Base-by-base conservation (phyloP, 2,888 invertebrate genomes). In the Catocala nupta region DNA sequence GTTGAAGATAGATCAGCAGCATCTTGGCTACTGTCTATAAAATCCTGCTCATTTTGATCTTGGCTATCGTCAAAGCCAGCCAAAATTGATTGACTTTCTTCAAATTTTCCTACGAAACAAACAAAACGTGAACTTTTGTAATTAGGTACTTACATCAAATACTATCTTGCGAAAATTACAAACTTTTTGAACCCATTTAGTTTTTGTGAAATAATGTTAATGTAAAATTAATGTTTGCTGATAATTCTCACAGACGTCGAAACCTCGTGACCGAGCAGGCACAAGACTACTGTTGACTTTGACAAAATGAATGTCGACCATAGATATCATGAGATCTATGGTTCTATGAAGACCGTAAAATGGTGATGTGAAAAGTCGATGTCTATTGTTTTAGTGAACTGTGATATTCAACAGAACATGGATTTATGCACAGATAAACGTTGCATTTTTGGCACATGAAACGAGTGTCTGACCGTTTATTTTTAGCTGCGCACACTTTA, bases 71-170 rank as follows among this genome's bases (percentile, higher is more conserved):
- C 49, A 63, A 49, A 4, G 50, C 39, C 36, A 55, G 59, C 50
- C 48, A 61, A 65, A 61, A 61, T 56, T 65, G 56, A 61, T 16
- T 65, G 56, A 25, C 61, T 65, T 5, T 60, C 55, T 52, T 55
- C 59, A 56, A 60, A 55, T 8, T 64, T 60, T 52, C 64, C 48
- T 60, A 60, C 13, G 60, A 55, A 60, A 59, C 47, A 63, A 59
- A 55, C 25, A 13, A 64, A 64, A 59, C 25, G 25, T 59, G 39
- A 59, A 9, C 16, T 55, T 61, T 61, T 65, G 44, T 61, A 61
- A 65, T 57, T 0, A 48, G 12, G 25, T n/a, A 65, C 47, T 57
- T 65, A 12, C 57, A 64, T 48, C 36, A 57, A 65, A 61, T 61
- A 49, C 11, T 65, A 43, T 53, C 12, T 61, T 65, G 34, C 49